Base-by-base conservation (phyloP, 2,888 invertebrate species). In the Meteorus colon region DNA sequence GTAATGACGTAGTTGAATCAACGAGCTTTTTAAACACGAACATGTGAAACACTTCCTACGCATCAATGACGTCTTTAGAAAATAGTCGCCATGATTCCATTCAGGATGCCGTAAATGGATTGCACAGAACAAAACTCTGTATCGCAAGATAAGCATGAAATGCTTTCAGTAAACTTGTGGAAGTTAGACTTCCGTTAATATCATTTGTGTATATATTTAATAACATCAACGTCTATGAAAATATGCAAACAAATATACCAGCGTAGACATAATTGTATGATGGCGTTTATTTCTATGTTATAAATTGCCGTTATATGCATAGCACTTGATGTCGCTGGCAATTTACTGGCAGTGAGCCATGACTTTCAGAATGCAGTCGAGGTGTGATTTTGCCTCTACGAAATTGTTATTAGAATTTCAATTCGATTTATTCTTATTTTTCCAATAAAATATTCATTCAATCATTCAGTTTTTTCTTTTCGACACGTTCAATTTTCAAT, bases 301-400 rank as follows among this genome's bases (percentile, higher is more conserved):
- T 55, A 19, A 55, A 55, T 55, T 55, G 19, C 19, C 19, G 19
- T 19, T 19, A 19, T 55, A 55, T 55, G 55, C 19, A 55, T 19
- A 55, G 4, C 19, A 8, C 55, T 55, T 55, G 55, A 55, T 55
- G 55, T 19, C 19, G 19, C 10, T 55, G 19, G 55, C 55, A 55
- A 19, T 55, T n/a, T n/a, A 48, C 55, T 55, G 55, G 55, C 55
- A 55, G 19, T 55, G 19, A 55, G 55, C 55, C 55, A 55, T 55
- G 55, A 55, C 55, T 55, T 55, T 55, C 55, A 19, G n/a, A 19
- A 55, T 55, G 19, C 6, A 19, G 19, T 55, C 55, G n/a, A 19
- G n/a, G 19, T 55, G 55, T 8, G 55, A 19, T 55, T 55, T 19
- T 55, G 2, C 19, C 55, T 55, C 19, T 24, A 8, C 2, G 10